phyloP scores from a whole-genome alignment of 2,113 vertebrate genomes.

The Calypte anna region DNA sequence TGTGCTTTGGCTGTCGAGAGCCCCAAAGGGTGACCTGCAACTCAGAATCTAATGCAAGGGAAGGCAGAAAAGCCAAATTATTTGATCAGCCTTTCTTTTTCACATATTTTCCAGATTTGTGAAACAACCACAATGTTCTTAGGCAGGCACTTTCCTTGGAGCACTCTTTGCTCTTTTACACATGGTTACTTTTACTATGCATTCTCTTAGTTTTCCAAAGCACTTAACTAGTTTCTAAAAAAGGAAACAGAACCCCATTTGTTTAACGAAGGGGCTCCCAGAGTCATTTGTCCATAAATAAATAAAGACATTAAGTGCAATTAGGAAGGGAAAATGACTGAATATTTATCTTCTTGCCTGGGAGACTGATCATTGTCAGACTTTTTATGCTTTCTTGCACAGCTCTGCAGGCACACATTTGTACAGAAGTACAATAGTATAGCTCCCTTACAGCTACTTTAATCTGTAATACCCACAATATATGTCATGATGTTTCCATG shows the following conservation, averaged over 20 bases:
- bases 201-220: neutral
- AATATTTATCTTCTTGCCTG: neutral
- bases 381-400: neutral
- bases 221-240: neutral
- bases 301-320: neutral
- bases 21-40: neutral
- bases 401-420: neutral
- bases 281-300: neutral
- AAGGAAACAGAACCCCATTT: neutral
- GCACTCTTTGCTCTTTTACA: neutral
- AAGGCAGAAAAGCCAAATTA: neutral
- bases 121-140: neutral
- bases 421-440: neutral
- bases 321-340: neutral
- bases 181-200: neutral
- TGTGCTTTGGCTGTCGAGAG: neutral
- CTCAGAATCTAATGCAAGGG: neutral
- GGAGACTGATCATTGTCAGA: neutral
- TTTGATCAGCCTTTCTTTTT: neutral
- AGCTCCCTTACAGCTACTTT: neutral
- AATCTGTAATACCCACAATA: neutral
- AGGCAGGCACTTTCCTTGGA: neutral
- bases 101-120: neutral
- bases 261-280: neutral
- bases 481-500: neutral